Evolutionary conservation across 1,140 invertebrate species (phyloP).

Genomic region (Matsumurasca onukii): DNA sequence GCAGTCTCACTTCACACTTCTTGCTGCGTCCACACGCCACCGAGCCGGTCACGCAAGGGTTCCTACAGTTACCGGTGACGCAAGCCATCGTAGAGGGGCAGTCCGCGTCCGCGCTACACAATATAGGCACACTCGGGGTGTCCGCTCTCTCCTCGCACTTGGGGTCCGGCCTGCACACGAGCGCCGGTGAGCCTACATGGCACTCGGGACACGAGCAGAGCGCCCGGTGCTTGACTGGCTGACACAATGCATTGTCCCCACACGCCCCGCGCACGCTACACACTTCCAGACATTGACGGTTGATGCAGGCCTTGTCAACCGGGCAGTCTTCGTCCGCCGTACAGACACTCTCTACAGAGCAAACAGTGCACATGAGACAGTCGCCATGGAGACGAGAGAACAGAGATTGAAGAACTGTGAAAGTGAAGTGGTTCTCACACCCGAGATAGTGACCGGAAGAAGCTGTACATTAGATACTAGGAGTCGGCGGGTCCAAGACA

Average conservation of each 20-base stretch:
- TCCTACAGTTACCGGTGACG: conserved; percentile 70
- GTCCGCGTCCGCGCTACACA: conserved; percentile 56
- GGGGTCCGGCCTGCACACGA: conserved; percentile 72
- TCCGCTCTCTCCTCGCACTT: conserved; percentile 56
- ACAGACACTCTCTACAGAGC: conserved; percentile 75
- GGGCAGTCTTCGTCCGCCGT: conserved; percentile 87
- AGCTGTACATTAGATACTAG: conserved; percentile 7
- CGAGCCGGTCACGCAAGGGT: conserved; percentile 65
- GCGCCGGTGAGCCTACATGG: conserved; percentile 75
- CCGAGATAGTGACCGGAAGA: conserved; percentile 27
- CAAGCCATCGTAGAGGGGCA: conserved; percentile 78
- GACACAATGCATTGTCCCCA: conserved; percentile 85
- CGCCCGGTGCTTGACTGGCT: conserved; percentile 76
- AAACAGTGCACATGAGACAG: conserved; percentile 30
- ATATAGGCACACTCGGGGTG: conserved; percentile 15
- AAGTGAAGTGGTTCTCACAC: conserved; percentile 41
- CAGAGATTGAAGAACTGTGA: conserved; percentile 42
- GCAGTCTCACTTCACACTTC: conserved; percentile 83
- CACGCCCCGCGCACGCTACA: conserved; percentile 84
- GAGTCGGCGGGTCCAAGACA: too few species aligned
- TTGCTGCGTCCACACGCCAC: conserved; percentile 75
- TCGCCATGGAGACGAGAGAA: conserved; percentile 30
- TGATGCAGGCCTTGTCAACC: conserved; percentile 87
- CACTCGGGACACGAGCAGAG: conserved; percentile 86
- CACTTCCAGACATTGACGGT: conserved; percentile 83